Base-by-base conservation (phyloP, 2,797 vertebrate genomes). In the Anabas testudineus region DNA sequence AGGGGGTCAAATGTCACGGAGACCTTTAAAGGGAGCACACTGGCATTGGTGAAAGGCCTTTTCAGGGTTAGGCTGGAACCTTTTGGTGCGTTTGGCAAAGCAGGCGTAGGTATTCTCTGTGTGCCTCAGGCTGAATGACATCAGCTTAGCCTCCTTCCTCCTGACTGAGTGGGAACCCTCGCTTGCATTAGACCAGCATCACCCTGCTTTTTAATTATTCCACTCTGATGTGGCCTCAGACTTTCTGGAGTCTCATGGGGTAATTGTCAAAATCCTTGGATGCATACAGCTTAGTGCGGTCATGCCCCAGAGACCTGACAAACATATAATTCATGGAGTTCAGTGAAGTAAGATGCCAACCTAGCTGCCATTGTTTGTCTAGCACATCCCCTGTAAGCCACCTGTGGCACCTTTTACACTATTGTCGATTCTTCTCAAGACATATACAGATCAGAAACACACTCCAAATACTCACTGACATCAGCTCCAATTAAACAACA, bases 231-330 rank as follows among this genome's bases (percentile, higher is more conserved):
- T 81, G 88, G 87, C 89, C 84, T 86, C 87, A 94, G 93, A 94
- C 94, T 92, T 85, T 88, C 90, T 93, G 93, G 93, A 94, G 93
- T 92, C 92, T 90, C 83, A 78, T 83, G 68, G 85, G 85, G 87
- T 83, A 93, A 94, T 94, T 95, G 93, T 90, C 80, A 92, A 87
- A 92, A 91, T 86, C 90, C 90, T 87, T 86, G 92, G 89, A 92
- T 90, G 90, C 72, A 69, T 85, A 60, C 73, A 82, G 91, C 92
- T 93, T 91, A 91, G 85, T 68, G 74, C 74, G 84, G 76, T 80
- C 84, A 87, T 81, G 86, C 71, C 67, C 81, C 71, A 32, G 34
- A 87, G 88, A 86, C 84, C 82, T 75, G 64, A 83, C 87, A 90
- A 88, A 83, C 89, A 67, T 70, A 80, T 81, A 58, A 84, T 86